phyloP scores from a whole-genome alignment of 2,888 invertebrate species.

The Protodeltote pygarga region DNA sequence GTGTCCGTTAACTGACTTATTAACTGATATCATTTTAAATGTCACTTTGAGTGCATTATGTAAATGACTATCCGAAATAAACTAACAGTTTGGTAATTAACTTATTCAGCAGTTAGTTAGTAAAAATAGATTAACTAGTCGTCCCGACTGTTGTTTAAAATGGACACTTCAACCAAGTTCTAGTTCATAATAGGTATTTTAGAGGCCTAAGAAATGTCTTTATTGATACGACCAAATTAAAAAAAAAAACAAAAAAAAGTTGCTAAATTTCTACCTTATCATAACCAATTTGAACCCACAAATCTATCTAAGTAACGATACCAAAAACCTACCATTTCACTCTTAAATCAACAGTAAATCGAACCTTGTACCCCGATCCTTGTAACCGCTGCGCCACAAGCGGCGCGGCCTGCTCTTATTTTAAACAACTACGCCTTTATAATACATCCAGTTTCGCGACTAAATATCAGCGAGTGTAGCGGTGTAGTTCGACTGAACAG shows the following conservation, averaged over 20 bases:
- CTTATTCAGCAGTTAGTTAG: no score
- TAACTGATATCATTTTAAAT: slow-evolving; percentile 19
- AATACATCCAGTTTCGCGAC: slow-evolving; percentile 87
- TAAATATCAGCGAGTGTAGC: slow-evolving; percentile 87
- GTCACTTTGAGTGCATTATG: slow-evolving; percentile 3
- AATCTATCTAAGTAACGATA: not conserved
- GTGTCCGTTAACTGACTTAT: slow-evolving; percentile 25
- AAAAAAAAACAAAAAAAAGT: no score
- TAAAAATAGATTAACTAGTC: no score
- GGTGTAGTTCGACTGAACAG: slow-evolving; percentile 53
- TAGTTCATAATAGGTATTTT: no score
- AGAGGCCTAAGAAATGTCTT: no score
- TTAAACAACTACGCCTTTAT: slow-evolving; percentile 86
- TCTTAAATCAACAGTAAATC: slow-evolving; percentile 53
- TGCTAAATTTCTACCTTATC: no score
- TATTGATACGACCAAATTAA: no score
- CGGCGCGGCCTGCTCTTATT: slow-evolving; percentile 78
- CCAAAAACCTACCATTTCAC: not conserved
- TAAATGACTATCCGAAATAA: not conserved
- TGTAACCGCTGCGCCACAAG: slow-evolving; percentile 48
- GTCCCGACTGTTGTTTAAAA: no score
- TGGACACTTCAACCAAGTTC: no score
- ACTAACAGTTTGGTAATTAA: not conserved
- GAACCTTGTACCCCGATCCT: slow-evolving; percentile 53
- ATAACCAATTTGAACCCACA: not conserved